Evolutionary conservation across 2,113 vertebrate genomes (phyloP), one percentile per base, ranked within the genome.

Genomic region (Neoarius graeffei): DNA sequence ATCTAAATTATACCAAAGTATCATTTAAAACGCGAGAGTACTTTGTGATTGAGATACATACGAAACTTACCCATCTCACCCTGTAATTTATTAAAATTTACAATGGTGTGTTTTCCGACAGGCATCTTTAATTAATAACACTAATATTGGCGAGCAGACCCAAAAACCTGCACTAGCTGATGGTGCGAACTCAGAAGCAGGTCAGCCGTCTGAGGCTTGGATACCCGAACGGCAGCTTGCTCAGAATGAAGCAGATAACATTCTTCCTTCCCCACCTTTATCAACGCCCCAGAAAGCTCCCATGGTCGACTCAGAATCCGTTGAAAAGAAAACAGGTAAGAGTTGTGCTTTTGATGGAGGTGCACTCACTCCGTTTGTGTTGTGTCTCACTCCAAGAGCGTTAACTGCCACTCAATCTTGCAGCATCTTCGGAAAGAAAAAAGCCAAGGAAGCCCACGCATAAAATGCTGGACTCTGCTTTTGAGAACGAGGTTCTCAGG

Each of bases 381-480:
- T 5, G 7, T 11, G 7, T 62, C 17, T 56, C 79, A 50, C 11
- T 19, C 42, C 20, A 6, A 23, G 19, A 23, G 30, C 3, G 20
- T 8, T 84, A 66, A 77, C 57, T 10, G 17, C 19, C 5, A 42
- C 14, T 42, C 25, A 11, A n/a, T 74, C 54, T 73, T 79, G 79
- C 85, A 77, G 88, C 64, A 57, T 56, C 59, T 86, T 91, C 84
- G 0, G 97, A 97, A 93, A 96, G 96, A 93, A 98, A 97, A 89
- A 96, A 97, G 90, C 96, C 97, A 27, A 95, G 97, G 89, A 99
- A 98, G 89, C 95, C 96, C 83, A 97, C 95, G 3, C 97, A 98
- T 90, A 97, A 96, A 92, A 95, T 98, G 85, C 94, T 97, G 92
- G 97, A 99, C 91, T 97, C 92, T 74, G 89, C 95, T 86, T 96